A percentile compares a stretch with the other conserved stretches of the same genome.
Conservation (phyloP, 2,888 invertebrate species). For the Antheraea assamensis region DNA sequence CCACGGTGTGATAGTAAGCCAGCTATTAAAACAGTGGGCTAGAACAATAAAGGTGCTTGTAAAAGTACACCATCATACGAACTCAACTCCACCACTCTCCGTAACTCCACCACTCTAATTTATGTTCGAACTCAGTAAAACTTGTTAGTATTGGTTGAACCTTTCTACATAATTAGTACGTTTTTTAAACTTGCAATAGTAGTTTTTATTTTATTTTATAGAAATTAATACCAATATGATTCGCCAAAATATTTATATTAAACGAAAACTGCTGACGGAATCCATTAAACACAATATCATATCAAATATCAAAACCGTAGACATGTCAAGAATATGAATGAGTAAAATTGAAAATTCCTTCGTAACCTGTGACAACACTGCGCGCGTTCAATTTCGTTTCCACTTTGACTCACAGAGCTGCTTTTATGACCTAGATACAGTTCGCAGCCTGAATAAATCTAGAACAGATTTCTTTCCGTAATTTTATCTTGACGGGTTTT, state of each 20-base stretch:
- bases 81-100: constrained; percentile 1
- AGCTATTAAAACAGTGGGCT: constrained; percentile 28
- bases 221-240: neutral
- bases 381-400: constrained; percentile 12
- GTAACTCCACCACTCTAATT: neutral
- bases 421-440: constrained; percentile 10
- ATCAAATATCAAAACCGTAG: neutral
- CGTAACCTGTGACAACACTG: neutral
- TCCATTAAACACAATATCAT: neutral
- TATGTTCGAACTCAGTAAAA: neutral
- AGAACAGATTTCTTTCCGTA: constrained; percentile 3
- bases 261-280: neutral
- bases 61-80: constrained; percentile 22
- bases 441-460: constrained; percentile 15
- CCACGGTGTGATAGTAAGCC: constrained; percentile 25
- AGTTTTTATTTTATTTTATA: neutral
- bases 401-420: neutral
- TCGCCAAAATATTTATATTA: too few relatives aligned
- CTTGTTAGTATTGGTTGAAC: neutral
- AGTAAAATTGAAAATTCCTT: constrained; percentile 10
- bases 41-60: constrained; percentile 33
- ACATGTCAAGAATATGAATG: neutral
- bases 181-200: neutral
- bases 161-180: neutral
- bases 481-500: neutral